These are phyloP conservation scores for Chrysocyon brachyurus DNA, from an alignment of 2,797 vertebrate species.

Conservation along the genomic window DNA sequence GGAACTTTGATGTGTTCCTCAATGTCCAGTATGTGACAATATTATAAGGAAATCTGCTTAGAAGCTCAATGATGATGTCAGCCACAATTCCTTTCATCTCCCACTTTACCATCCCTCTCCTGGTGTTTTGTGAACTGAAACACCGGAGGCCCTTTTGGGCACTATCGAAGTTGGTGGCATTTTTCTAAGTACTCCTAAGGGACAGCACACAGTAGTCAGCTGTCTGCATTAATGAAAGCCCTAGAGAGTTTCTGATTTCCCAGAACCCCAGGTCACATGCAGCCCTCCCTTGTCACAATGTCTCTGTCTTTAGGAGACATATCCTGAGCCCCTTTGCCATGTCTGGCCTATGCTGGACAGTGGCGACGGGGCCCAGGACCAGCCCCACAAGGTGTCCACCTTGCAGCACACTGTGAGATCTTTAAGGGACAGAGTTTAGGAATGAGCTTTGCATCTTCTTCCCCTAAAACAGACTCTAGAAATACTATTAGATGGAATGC, in stretches of 20 bases:
- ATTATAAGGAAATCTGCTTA: not conserved
- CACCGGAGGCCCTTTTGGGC: not conserved
- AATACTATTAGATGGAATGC: not conserved
- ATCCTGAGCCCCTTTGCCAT: not conserved
- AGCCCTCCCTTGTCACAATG: not conserved
- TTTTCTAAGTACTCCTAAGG: not conserved
- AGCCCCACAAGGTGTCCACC: rapidly evolving
- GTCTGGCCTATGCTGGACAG: not conserved
- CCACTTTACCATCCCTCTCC: not conserved
- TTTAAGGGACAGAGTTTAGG: not conserved
- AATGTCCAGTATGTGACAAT: not conserved
- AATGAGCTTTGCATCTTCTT: not conserved
- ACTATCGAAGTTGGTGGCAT: not conserved
- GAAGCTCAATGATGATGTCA: not conserved
- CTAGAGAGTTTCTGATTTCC: not conserved
- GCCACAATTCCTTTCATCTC: not conserved
- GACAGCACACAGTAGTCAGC: not conserved
- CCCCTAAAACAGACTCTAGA: not conserved
- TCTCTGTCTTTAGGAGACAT: not conserved
- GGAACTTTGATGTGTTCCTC: not conserved
- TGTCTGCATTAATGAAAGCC: not conserved
- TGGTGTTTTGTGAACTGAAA: not conserved
- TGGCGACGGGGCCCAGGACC: rapidly evolving
- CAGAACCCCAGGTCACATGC: not conserved
- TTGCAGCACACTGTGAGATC: not conserved